Evolutionary conservation across 2,113 vertebrate species (phyloP).

Genomic region (Aegotheles bennettii): DNA sequence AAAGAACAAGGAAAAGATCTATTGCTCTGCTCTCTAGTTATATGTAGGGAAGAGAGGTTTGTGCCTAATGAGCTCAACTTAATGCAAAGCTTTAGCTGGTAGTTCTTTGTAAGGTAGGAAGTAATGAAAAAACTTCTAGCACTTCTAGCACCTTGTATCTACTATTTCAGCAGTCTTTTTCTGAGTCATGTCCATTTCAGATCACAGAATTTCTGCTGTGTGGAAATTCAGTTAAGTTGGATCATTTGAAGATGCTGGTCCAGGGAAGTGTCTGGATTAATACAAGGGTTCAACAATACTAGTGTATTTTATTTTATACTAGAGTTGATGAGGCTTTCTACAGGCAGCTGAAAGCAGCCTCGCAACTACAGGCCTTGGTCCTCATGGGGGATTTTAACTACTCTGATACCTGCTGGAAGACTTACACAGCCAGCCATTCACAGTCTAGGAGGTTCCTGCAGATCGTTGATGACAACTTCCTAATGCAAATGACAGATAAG

Average conservation of each 20-base stretch:
- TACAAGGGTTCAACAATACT: background rate
- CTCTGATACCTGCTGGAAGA: no score
- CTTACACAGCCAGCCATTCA: no score
- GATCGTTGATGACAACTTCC: no score
- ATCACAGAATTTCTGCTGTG: background rate
- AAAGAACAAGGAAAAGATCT: background rate
- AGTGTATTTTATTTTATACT: background rate
- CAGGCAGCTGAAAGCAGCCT: no score
- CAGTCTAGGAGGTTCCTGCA: no score
- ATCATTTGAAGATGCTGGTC: background rate
- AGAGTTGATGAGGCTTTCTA: no score
- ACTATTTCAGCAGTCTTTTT: background rate
- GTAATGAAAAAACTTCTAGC: background rate
- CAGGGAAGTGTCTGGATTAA: background rate
- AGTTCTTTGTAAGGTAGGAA: background rate
- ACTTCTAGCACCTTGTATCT: background rate
- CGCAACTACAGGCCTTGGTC: no score
- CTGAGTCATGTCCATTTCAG: background rate
- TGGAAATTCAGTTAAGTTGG: background rate
- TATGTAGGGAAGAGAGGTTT: background rate
- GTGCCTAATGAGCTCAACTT: background rate
- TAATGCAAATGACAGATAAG: no score
- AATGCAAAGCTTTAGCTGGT: background rate
- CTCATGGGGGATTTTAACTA: no score
- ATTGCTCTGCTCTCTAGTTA: background rate